Evolutionary conservation across 2,797 vertebrate species (phyloP).

Genomic region (Pelodytes ibericus): DNA sequence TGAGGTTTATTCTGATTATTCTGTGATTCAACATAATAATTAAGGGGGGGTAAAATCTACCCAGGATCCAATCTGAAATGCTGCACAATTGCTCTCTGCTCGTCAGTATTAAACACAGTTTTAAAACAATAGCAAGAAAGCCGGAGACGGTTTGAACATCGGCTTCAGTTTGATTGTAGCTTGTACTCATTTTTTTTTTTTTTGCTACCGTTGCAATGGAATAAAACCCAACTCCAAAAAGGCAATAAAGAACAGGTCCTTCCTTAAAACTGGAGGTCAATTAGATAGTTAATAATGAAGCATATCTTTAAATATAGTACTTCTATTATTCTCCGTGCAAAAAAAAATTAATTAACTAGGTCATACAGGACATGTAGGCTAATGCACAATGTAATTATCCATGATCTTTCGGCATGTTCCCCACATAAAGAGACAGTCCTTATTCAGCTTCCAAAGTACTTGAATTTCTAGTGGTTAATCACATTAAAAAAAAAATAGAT

Average conservation of each 20-base stretch:
- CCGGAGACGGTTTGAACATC: slow-evolving; percentile 58
- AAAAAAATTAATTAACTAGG: slow-evolving; percentile 84
- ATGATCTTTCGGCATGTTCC: slow-evolving; percentile 75
- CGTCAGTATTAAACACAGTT: slow-evolving; percentile 60
- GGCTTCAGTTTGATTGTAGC: slow-evolving; percentile 52
- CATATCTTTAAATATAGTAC: slow-evolving; percentile 78
- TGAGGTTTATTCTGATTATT: too few relatives aligned
- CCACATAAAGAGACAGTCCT: slow-evolving; percentile 73
- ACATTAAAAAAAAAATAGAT: slow-evolving; percentile 61
- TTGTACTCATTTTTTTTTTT: slow-evolving; percentile 43
- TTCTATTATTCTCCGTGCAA: slow-evolving; percentile 79
- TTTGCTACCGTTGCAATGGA: slow-evolving; percentile 54
- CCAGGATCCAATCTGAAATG: background rate
- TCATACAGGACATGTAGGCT: slow-evolving; percentile 73
- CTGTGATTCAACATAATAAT: too few relatives aligned
- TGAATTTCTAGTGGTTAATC: slow-evolving; percentile 73
- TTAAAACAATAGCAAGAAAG: slow-evolving; percentile 70
- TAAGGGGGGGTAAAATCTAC: background rate
- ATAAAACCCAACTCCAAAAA: slow-evolving; percentile 63
- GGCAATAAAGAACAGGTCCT: slow-evolving; percentile 72
- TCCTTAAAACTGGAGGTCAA: slow-evolving; percentile 78
- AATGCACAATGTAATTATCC: slow-evolving; percentile 79
- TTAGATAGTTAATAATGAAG: slow-evolving; percentile 76
- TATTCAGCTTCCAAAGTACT: slow-evolving; percentile 74
- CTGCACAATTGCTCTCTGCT: background rate